These are phyloP conservation scores for Tortricodes alternella DNA, from an alignment of 2,888 invertebrate genomes.

Conservation along the genomic window DNA sequence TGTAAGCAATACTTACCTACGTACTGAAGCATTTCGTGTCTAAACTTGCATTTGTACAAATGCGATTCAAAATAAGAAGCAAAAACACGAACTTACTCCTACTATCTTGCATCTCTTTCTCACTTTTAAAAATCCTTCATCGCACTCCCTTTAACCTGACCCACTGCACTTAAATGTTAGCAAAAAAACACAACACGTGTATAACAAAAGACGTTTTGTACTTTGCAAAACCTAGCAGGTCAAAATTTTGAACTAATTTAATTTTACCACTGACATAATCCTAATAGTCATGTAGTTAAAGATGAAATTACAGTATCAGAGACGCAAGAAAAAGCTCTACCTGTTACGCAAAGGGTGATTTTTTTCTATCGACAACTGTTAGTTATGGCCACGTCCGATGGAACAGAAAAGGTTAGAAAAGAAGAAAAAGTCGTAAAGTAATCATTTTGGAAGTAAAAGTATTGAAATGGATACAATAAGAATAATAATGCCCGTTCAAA, in stretches of 20 bases:
- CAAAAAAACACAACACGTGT: slow-evolving; percentile 47
- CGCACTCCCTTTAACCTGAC: slow-evolving; percentile 1
- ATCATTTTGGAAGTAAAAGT: not conserved
- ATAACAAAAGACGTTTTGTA: slow-evolving; percentile 46
- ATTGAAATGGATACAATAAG: not conserved
- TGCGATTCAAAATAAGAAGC: not conserved
- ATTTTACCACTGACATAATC: slow-evolving; percentile 4
- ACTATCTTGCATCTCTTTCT: not conserved
- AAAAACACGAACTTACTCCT: not conserved
- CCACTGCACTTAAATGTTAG: slow-evolving; percentile 1
- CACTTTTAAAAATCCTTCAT: not conserved
- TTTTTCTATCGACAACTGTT: slow-evolving; percentile 25
- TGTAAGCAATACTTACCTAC: no score
- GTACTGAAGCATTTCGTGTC: no score
- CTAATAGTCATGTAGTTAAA: not conserved
- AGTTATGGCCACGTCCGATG: slow-evolving; percentile 1
- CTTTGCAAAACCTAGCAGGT: slow-evolving; percentile 44
- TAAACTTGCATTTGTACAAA: not conserved
- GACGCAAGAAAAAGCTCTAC: slow-evolving; percentile 40
- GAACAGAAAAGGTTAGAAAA: not conserved
- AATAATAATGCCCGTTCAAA: no score
- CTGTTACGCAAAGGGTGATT: slow-evolving; percentile 55
- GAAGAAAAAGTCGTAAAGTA: not conserved
- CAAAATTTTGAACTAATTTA: slow-evolving; percentile 42
- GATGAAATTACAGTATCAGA: slow-evolving; percentile 22